Evolutionary conservation across 2,797 vertebrate species (phyloP).

Genomic region (Stomatorhinus walkeri): DNA sequence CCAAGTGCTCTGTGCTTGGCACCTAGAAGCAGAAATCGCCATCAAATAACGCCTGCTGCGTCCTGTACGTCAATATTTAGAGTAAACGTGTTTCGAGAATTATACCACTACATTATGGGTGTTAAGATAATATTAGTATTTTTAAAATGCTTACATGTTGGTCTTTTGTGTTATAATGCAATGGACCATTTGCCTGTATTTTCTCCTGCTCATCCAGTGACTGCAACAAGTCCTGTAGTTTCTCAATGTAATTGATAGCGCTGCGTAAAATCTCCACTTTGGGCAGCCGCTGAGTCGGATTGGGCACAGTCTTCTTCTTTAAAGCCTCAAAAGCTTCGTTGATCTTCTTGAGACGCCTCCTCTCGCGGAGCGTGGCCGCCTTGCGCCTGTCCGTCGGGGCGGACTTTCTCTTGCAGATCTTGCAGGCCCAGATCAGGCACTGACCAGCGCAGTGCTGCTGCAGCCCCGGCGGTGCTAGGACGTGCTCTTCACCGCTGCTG

Average conservation of each 20-base stretch:
- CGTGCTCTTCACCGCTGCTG: constrained; percentile 91
- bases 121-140: constrained; percentile 6
- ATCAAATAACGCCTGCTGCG: background rate
- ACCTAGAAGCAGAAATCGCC: constrained; percentile 52
- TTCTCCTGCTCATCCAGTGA: constrained; percentile 84
- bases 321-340: constrained; percentile 97
- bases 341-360: constrained; percentile 91
- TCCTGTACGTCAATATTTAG: background rate
- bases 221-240: constrained; percentile 84
- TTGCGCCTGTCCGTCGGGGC: constrained; percentile 88
- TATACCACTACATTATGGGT: background rate
- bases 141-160: constrained; percentile 48
- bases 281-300: constrained; percentile 92
- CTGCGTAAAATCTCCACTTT: constrained; percentile 98
- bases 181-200: constrained; percentile 62
- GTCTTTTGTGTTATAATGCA: constrained; percentile 53
- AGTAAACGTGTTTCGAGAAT: background rate
- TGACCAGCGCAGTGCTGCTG: constrained; percentile 87
- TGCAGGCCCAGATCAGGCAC: constrained; percentile 96
- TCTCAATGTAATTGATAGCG: constrained; percentile 94
- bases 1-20: constrained; percentile 61
- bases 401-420: constrained; percentile 90
- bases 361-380: constrained; percentile 88
- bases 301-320: constrained; percentile 86
- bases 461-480: constrained; percentile 80